These are phyloP conservation scores for Anolis sagrei DNA, from an alignment of 2,113 vertebrate species.

Conservation along the genomic window DNA sequence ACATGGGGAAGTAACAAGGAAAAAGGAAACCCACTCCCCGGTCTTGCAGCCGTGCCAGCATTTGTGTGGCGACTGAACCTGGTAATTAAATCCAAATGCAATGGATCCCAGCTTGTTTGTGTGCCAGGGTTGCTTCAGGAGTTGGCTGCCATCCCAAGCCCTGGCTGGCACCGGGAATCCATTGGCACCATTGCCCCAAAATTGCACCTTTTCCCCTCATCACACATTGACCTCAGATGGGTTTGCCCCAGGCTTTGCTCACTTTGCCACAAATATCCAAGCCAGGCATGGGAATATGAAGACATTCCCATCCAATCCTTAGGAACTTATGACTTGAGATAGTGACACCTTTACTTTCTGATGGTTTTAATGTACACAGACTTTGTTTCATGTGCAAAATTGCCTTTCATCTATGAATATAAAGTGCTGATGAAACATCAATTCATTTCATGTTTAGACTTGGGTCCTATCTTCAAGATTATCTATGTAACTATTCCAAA, in stretches of 20 bases:
- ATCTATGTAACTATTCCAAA: too few relatives aligned
- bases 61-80: neutral
- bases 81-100: slow-evolving; percentile 10
- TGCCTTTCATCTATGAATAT: too few relatives aligned
- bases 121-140: neutral
- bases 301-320: too few relatives aligned
- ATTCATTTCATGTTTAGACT: too few relatives aligned
- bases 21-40: neutral
- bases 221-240: neutral
- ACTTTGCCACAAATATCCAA: neutral
- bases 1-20: neutral
- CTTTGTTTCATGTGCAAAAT: too few relatives aligned
- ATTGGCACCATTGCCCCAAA: neutral
- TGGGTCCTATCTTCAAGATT: too few relatives aligned
- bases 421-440: too few relatives aligned
- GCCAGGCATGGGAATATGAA: neutral
- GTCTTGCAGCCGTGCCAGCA: neutral
- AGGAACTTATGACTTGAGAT: too few relatives aligned
- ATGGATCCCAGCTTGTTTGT: neutral
- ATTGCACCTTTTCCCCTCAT: neutral
- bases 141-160: neutral
- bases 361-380: too few relatives aligned
- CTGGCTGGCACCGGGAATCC: neutral
- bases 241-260: neutral
- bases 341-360: too few relatives aligned